Evolutionary conservation across 2,888 invertebrate genomes (phyloP).

Genomic region (Electrophaes corylata): DNA sequence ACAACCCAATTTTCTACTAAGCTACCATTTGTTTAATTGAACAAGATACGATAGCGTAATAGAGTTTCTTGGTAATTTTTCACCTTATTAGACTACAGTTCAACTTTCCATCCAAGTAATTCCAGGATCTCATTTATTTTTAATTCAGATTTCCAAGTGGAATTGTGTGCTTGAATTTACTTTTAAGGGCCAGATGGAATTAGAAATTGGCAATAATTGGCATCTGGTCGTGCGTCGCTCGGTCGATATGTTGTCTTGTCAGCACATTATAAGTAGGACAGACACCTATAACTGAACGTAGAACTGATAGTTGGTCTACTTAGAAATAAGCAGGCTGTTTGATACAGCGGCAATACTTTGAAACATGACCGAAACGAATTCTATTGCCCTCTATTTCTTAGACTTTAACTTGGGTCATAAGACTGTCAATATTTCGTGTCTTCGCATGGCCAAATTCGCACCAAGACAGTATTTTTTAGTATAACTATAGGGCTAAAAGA

Average conservation of each 20-base stretch:
- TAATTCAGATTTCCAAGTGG: conserved; percentile 38
- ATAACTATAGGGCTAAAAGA: no score
- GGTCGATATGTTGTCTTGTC: conserved; percentile 21
- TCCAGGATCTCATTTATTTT: conserved; percentile 38
- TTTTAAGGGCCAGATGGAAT: conserved; percentile 35
- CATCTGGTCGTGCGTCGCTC: conserved; percentile 29
- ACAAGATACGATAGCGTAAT: conserved; percentile 11
- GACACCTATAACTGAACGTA: conserved; percentile 18
- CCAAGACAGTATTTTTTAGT: no score
- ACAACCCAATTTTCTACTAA: conserved; percentile 19
- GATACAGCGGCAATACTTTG: conserved; percentile 8
- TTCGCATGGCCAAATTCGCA: neutral
- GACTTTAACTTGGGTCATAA: neutral
- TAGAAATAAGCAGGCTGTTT: conserved; percentile 11
- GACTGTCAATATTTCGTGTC: neutral
- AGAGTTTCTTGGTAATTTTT: conserved; percentile 30
- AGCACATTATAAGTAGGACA: conserved; percentile 15
- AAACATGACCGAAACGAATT: conserved; percentile 18
- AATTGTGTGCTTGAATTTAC: conserved; percentile 32
- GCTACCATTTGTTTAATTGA: conserved; percentile 27
- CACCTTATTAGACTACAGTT: conserved; percentile 29
- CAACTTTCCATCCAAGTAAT: conserved; percentile 36
- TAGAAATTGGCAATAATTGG: conserved; percentile 35
- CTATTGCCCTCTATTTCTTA: conserved; percentile 24
- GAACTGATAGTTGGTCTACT: conserved; percentile 14